Base-by-base conservation (phyloP, 2,797 vertebrate genomes). In the Thalassophryne amazonica region DNA sequence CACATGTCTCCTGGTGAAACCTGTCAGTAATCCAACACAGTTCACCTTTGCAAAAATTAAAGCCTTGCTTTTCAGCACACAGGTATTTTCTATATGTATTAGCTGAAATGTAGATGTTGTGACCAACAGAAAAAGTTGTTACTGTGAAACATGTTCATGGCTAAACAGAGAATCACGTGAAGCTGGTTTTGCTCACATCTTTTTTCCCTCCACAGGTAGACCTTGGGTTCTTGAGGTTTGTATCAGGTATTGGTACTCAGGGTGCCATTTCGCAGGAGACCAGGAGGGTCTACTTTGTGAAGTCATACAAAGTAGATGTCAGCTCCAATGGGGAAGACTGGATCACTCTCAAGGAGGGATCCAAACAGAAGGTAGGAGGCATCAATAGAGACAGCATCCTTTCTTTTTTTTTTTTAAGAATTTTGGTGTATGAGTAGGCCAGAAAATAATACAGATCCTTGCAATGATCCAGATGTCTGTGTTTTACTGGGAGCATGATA, bases 311-410 rank as follows among this genome's bases (percentile, higher is more conserved):
- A 27, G 91, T 99, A 27, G 97, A 99, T 6, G 91, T 98, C 48
- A 99, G 97, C 84, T 97, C 95, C 39, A 99, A 98, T 0, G 97
- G 97, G 39, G 97, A 99, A 60, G 97, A 99, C 84, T 99, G 97
- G 97, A 95, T 99, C 84, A 95, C 95, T 13, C 61, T 99, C 66
- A 99, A 98, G 70, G 96, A 98, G 52, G 95, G 92, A 69, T 93
- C 91, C 48, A 99, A 95, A 50, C 92, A 94, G 76, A 90, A 94
- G 66, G 97, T 98, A 87, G 77, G 81, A 48, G 10, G 15, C 11
- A 3, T 7, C 19, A 23, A 20, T 19, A 20, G 19, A 35, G 0
- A 39, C 20, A 19, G 9, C 9, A 13, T 18, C 0, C 24, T 32
- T 34, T 24, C 19, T n/a, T n/a, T n/a, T n/a, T n/a, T n/a, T n/a